Percentiles rank a stretch among this genome's conserved stretches.
These are phyloP conservation scores for Vombatus ursinus DNA, from an alignment of 2,113 vertebrate species.

Conservation along the genomic window DNA sequence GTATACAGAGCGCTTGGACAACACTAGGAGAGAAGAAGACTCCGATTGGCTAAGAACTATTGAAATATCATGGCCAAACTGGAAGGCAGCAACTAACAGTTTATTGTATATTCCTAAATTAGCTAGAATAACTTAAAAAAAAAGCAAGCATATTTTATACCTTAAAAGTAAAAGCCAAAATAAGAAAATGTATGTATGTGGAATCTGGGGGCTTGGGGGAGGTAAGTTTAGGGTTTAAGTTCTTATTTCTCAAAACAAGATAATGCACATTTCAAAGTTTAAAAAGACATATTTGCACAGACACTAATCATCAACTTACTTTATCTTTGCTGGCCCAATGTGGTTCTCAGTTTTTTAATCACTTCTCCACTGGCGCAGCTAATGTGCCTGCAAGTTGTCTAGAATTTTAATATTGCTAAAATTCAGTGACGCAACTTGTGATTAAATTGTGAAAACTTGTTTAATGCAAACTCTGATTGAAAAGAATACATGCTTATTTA, in stretches of 20 bases:
- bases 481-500: constrained; percentile 85
- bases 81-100: constrained; percentile 80
- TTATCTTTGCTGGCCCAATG: constrained; percentile 70
- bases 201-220: not conserved
- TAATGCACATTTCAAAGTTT: constrained; percentile 55
- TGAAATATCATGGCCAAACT: constrained; percentile 79
- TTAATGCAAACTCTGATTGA: constrained; percentile 74
- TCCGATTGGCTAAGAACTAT: constrained; percentile 82
- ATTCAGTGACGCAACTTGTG: constrained; percentile 70
- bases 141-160: constrained; percentile 76
- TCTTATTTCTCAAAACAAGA: constrained; percentile 60
- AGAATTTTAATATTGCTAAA: constrained; percentile 79
- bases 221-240: constrained; percentile 46
- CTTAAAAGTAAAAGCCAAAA: constrained; percentile 66
- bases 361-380: constrained; percentile 67
- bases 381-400: constrained; percentile 74
- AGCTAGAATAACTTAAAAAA: constrained; percentile 71
- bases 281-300: constrained; percentile 66
- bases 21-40: constrained; percentile 76
- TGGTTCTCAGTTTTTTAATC: constrained; percentile 78
- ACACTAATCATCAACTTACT: constrained; percentile 74
- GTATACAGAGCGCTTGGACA: constrained; percentile 77
- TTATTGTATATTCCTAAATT: constrained; percentile 84
- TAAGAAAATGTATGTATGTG: constrained; percentile 47
- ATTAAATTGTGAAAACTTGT: constrained; percentile 81